A percentile compares a stretch with the other conserved stretches of the same genome.
These are phyloP conservation scores for Pseudoatta argentina DNA, from an alignment of 1,140 invertebrate genomes.

Conservation along the genomic window DNA sequence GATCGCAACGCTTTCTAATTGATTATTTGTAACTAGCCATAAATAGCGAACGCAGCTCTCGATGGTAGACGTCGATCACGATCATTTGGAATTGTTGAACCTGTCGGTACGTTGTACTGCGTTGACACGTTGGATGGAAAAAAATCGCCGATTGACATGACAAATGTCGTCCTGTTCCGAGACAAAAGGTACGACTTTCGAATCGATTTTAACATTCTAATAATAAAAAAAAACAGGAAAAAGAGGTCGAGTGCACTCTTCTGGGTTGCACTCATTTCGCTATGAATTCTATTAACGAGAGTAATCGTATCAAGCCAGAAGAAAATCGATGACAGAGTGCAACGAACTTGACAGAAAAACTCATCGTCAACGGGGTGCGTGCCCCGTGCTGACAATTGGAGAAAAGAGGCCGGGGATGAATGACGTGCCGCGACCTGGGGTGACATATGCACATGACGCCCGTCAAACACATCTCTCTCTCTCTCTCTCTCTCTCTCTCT, in stretches of 20 bases:
- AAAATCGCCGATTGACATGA: conserved; percentile 25
- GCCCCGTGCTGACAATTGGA: conserved; percentile 54
- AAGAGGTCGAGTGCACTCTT: background rate
- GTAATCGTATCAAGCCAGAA: conserved; percentile 56
- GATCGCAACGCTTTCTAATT: background rate
- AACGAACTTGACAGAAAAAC: conserved; percentile 75
- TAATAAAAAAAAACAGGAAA: background rate
- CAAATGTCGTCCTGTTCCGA: conserved; percentile 49
- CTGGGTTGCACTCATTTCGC: background rate
- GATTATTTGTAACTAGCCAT: conserved; percentile 19
- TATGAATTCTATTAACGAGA: conserved; percentile 61
- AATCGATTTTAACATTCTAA: conserved; percentile 22
- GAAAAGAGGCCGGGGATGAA: conserved; percentile 71
- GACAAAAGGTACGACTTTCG: conserved; percentile 44
- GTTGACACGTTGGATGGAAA: conserved; percentile 6
- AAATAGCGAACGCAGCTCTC: background rate
- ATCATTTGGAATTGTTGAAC: background rate
- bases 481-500: no score
- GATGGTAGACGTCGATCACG: conserved; percentile 1
- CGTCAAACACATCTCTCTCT: conserved; percentile 69
- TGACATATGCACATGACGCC: conserved; percentile 74
- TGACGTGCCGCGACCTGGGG: conserved; percentile 64
- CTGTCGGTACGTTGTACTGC: background rate
- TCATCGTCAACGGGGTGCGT: conserved; percentile 56
- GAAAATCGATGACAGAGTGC: conserved; percentile 74